Evolutionary conservation across 1,140 invertebrate species (phyloP).

Genomic region (Platyscapa corneri): DNA sequence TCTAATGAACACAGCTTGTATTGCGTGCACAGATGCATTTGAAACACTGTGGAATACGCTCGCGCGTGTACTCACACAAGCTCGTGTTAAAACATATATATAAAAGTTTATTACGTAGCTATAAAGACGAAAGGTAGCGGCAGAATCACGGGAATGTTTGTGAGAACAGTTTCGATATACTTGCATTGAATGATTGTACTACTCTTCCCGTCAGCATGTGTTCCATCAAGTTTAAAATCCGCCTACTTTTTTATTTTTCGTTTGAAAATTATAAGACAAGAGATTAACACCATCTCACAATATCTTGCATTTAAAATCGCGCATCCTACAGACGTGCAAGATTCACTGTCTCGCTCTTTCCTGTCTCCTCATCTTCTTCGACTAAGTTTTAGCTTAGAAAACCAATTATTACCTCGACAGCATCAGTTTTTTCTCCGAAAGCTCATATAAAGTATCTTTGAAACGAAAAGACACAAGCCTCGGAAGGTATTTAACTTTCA

Average conservation of each 20-base stretch:
- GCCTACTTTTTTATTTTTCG: not conserved
- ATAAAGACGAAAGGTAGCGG: not conserved
- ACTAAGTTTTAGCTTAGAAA: too few species aligned
- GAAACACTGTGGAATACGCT: not conserved
- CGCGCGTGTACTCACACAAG: not conserved
- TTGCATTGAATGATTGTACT: not conserved
- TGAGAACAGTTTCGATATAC: not conserved
- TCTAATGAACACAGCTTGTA: slow-evolving; percentile 38
- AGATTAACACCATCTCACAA: too few species aligned
- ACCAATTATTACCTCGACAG: too few species aligned
- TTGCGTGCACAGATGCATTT: slow-evolving; percentile 11
- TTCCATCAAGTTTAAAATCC: not conserved
- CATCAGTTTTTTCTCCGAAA: too few species aligned
- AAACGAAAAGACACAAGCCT: too few species aligned
- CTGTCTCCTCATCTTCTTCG: too few species aligned
- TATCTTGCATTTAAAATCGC: too few species aligned
- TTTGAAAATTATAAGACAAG: too few species aligned
- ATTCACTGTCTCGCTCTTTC: too few species aligned
- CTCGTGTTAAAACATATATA: not conserved
- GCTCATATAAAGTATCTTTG: too few species aligned
- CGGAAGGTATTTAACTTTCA: too few species aligned
- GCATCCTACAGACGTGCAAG: too few species aligned
- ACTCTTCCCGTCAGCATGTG: not conserved
- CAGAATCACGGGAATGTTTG: not conserved
- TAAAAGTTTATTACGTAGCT: not conserved